Percentiles rank a stretch among this genome's conserved stretches.
These are phyloP conservation scores for Copidosoma aretas DNA, from an alignment of 2,888 invertebrate species.

Conservation along the genomic window DNA sequence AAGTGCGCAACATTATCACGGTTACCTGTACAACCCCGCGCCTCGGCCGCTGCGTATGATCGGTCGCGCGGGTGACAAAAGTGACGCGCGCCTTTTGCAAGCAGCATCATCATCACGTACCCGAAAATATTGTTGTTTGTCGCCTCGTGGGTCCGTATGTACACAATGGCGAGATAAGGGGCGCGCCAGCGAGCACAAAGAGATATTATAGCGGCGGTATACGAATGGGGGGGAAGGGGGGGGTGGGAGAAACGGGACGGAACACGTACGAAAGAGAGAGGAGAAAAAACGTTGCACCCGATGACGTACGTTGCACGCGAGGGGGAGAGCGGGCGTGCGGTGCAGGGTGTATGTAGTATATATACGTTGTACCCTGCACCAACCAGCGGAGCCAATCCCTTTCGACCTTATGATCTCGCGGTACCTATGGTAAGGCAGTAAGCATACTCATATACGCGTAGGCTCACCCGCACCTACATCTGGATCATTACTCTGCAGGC, in stretches of 20 bases:
- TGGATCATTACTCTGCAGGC: background rate
- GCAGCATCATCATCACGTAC: too few species aligned
- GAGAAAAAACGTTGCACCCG: conserved; percentile 1
- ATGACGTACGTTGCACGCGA: conserved; percentile 21
- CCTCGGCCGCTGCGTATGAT: too few species aligned
- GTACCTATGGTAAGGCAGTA: background rate
- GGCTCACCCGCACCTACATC: background rate
- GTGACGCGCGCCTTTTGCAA: too few species aligned
- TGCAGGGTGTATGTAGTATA: background rate
- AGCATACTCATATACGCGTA: too few species aligned
- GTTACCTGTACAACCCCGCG: too few species aligned
- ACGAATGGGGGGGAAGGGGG: background rate
- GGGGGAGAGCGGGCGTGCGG: background rate
- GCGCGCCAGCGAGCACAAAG: too few species aligned
- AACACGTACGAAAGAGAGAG: conserved; percentile 6
- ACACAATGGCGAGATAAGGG: too few species aligned
- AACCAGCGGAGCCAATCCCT: conserved; percentile 46
- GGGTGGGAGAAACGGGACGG: background rate
- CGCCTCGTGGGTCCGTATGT: too few species aligned
- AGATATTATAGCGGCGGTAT: background rate
- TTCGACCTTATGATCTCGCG: conserved; percentile 41
- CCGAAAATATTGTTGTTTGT: too few species aligned
- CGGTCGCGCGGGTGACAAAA: too few species aligned
- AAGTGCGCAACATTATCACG: too few species aligned
- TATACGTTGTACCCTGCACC: too few species aligned